Percentiles rank a stretch among this genome's conserved stretches.
Conservation (phyloP, 2,797 vertebrate species). For the Poeciliopsis turneri region DNA sequence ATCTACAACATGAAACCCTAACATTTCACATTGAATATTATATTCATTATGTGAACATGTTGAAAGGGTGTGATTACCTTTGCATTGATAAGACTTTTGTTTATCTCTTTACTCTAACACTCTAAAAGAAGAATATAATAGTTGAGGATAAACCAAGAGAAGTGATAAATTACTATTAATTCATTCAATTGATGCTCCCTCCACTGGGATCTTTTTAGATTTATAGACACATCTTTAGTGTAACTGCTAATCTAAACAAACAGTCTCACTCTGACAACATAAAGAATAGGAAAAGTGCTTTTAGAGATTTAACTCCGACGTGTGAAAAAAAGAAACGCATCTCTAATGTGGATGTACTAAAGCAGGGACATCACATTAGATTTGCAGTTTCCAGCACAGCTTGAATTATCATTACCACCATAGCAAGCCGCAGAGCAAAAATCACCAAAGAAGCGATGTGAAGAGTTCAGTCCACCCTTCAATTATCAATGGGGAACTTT, state of each 20-base stretch:
- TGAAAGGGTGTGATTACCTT: not conserved
- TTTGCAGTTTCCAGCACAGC: constrained; percentile 32
- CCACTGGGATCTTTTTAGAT: constrained; percentile 64
- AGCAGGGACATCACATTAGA: constrained; percentile 27
- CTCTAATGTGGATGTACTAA: constrained; percentile 22
- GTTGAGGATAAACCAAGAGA: constrained; percentile 51
- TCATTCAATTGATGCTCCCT: constrained; percentile 63
- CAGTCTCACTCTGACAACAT: constrained; percentile 22
- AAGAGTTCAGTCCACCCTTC: constrained; percentile 47
- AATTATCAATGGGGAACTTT: constrained; percentile 59
- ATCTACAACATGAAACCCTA: not conserved
- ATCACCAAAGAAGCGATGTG: constrained; percentile 29
- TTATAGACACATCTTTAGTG: constrained; percentile 61
- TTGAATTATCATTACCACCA: constrained; percentile 30
- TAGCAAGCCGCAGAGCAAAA: constrained; percentile 39
- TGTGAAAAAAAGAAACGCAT: constrained; percentile 8
- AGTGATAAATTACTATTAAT: constrained; percentile 72
- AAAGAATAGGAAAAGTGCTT: constrained; percentile 36
- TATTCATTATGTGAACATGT: not conserved
- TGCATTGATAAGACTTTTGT: constrained; percentile 47
- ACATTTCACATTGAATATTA: not conserved
- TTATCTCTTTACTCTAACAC: constrained; percentile 56
- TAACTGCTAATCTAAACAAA: constrained; percentile 67
- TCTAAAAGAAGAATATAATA: constrained; percentile 69
- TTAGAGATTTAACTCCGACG: constrained; percentile 20